Base-by-base conservation (phyloP, 2,797 vertebrate species). In the Buceros bicornis region DNA sequence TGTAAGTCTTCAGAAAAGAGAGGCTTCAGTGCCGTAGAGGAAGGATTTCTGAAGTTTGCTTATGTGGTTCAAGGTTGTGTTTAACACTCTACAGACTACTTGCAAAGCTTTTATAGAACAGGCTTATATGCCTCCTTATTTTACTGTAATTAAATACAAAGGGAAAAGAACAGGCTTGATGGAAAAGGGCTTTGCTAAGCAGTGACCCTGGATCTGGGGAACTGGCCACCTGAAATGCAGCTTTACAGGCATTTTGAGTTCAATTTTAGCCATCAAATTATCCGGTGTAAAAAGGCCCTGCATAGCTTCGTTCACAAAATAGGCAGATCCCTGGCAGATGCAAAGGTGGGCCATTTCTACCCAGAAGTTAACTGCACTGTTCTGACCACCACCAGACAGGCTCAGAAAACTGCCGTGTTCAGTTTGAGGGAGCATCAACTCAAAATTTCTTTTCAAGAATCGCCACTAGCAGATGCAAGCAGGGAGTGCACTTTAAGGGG, bases 401-500 rank as follows among this genome's bases (percentile, higher is more conserved):
- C n/a, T 54, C 56, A 78, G 64, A 93, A 69, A 72, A 80, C 16
- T 28, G n/a, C 48, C 22, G 58, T 28, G 19, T 74, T 43, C 70
- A 43, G 17, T 22, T 45, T 35, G 86, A 88, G 50, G 57, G 56
- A 74, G 70, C 43, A 74, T 22, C 29, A 87, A 42, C 60, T 50
- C 29, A 50, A 33, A 69, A 26, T 72, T 65, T 82, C 78, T 64
- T 62, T 67, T 80, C 31, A 43, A 93, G 87, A 70, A 71, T 78
- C 47, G 19, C 66, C 53, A 47, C 21, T 76, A 72, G 54, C 69
- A 40, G 3, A 84, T 15, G 10, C 61, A 45, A 72, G 81, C 26
- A n/a, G 58, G 92, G 45, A 87, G 56, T 87, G 86, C 84, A 69
- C 91, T 89, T 93, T 73, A 93, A 93, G 64, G 71, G 45, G 67